Base-by-base conservation (phyloP, 2,888 invertebrate genomes). In the Omphaloscelis lunosa region DNA sequence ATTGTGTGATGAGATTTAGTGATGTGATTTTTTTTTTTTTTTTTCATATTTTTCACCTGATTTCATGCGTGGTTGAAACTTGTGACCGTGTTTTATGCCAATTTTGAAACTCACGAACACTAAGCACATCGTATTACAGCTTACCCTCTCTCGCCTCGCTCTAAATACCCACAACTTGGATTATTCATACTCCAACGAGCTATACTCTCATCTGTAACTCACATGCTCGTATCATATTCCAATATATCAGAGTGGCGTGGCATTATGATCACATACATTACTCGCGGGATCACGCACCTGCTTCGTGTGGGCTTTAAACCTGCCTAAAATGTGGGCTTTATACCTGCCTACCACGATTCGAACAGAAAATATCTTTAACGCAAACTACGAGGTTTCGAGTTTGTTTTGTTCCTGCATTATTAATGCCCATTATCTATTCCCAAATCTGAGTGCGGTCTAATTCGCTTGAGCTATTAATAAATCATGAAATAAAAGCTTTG, bases 191-290 rank as follows among this genome's bases (percentile, higher is more conserved):
- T 56, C 71, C 27, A 29, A 27, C 39, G 34, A 15, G 62, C 66
- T 72, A 61, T 51, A 75, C 65, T 85, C 56, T 78, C 83, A 70
- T 85, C 72, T 78, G 83, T 83, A 51, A 53, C 75, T 85, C 74
- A 75, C 79, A 75, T 56, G 70, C 74, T 75, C 75, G 75, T 88
- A 89, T 90, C 85, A 88, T 89, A 88, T 89, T 86, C 85, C 87
- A 91, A 90, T 91, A 91, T 83, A 86, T 90, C 90, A 91, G 85
- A 87, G 86, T 82, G 87, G 83, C 71, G 84, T 51, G 71, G 68
- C 82, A 79, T 84, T 86, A 85, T 83, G 77, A 73, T 79, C 81
- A 82, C 75, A 82, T 80, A 80, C 78, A 80, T 87, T 77, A 86
- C 79, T 73, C 77, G 41, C 62, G 72, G 66, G 72, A 86, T 82